Evolutionary conservation across 2,797 vertebrate species (phyloP).

Genomic region (Typhlichthys eigenmanni): DNA sequence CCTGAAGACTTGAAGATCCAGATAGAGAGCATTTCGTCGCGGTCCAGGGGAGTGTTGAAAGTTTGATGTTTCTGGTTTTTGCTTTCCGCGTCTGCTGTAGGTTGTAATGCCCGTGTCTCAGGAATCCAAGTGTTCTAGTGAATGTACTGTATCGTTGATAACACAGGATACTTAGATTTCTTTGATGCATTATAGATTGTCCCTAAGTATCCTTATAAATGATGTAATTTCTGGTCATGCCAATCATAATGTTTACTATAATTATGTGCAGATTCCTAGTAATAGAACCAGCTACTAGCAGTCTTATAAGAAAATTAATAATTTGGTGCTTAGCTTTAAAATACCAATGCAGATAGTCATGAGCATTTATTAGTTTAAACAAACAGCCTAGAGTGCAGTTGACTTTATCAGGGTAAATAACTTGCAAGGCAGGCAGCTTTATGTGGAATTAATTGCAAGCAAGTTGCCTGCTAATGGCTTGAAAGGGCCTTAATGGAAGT

Average conservation of each 20-base stretch:
- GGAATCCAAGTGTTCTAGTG: constrained; percentile 23
- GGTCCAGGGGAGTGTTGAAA: constrained; percentile 56
- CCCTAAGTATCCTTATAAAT: neutral
- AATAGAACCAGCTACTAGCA: neutral
- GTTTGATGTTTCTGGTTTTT: constrained; percentile 53
- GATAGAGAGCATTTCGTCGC: constrained; percentile 59
- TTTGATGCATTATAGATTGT: neutral
- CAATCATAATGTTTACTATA: no score
- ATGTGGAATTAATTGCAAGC: constrained; percentile 79
- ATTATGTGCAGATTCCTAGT: no score
- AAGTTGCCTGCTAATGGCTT: constrained; percentile 74
- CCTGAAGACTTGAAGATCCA: constrained; percentile 59
- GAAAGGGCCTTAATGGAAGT: constrained; percentile 77
- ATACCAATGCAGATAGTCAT: constrained; percentile 43
- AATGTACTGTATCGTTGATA: constrained; percentile 22
- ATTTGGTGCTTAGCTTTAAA: constrained; percentile 38
- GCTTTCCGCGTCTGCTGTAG: constrained; percentile 20
- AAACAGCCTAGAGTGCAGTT: constrained; percentile 70
- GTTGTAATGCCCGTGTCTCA: constrained; percentile 51
- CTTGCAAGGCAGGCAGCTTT: constrained; percentile 68
- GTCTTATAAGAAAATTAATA: constrained; percentile 26
- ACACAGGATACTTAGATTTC: no score
- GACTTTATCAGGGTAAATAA: constrained; percentile 74
- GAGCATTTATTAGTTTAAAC: constrained; percentile 70
- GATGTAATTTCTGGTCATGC: no score